A percentile compares a stretch with the other conserved stretches of the same genome.
phyloP scores from a whole-genome alignment of 1,140 invertebrate genomes.

The Drosophila chauvacae region DNA sequence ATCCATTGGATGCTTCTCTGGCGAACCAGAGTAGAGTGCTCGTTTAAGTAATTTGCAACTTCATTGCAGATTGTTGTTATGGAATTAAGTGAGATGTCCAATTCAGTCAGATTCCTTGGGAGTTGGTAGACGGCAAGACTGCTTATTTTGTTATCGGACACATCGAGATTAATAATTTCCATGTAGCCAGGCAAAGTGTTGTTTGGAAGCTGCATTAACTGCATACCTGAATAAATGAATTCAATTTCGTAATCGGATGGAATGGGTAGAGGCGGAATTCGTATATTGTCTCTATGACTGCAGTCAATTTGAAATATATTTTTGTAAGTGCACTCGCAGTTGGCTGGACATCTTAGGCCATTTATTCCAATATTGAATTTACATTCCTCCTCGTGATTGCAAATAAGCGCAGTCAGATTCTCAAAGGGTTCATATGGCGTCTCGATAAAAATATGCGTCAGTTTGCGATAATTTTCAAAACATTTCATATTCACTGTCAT shows the following conservation, averaged over 20 bases:
- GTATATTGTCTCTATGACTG: no score
- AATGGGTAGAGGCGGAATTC: neutral
- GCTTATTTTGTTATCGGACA: neutral
- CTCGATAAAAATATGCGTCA: neutral
- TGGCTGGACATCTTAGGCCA: neutral
- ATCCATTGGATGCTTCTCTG: neutral
- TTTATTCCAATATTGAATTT: neutral
- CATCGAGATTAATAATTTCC: neutral
- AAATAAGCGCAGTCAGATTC: neutral
- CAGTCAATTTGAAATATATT: no score
- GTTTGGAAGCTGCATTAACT: neutral
- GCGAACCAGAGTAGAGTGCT: no score
- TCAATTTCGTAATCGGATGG: neutral
- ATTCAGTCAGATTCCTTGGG: neutral
- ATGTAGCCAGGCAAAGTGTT: neutral
- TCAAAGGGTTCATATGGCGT: neutral
- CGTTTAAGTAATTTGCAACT: neutral
- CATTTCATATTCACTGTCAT: neutral
- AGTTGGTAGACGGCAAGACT: neutral
- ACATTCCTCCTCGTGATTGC: accelerated
- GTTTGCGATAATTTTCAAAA: neutral
- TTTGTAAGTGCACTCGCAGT: neutral
- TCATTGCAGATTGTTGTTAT: neutral
- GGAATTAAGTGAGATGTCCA: neutral
- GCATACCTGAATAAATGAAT: no score